Evolutionary conservation across 2,888 invertebrate genomes (phyloP), one percentile per base, ranked within the genome.

Genomic region (Drosophila sordidapex): DNA sequence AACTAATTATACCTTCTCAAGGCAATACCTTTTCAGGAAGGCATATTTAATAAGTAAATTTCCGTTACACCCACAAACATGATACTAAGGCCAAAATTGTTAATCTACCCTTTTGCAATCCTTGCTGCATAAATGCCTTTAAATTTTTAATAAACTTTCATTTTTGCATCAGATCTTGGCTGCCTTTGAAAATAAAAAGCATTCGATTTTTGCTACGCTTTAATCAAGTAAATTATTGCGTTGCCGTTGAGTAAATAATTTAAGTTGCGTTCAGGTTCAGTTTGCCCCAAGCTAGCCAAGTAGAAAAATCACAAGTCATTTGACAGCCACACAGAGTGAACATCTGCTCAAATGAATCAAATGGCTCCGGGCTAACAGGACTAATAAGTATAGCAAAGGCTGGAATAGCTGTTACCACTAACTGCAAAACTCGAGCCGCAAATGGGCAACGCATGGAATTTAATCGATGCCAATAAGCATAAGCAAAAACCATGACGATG

Each of bases 391-490:
- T 51, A 13, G 21, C 18, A 15, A 46, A 15, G 25, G 8, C 25
- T 25, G 4, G 15, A 15, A 25, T 7, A 57, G 51, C 36, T 11
- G 29, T 38, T 43, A 15, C 52, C 18, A 53, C 46, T 36, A 61
- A 43, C 57, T 35, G 54, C 52, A 35, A 52, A 61, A 49, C 25
- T 68, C 15, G n/a, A 35, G 38, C 29, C 48, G 48, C 43, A 49
- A 66, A 76, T 61, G 43, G 63, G 52, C 75, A 79, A 70, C 64
- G 76, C 64, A 79, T 68, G 62, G 15, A 52, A 76, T 60, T 79
- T 79, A 80, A 79, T 79, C 72, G 81, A 76, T 75, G 63, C 59
- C 33, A 53, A 52, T 52, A 67, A 10, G 35, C 40, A 25, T 58
- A 53, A 48, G 58, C 46, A 61, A 46, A 52, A 51, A 61, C 63